A percentile compares a stretch with the other conserved stretches of the same genome.
phyloP scores from a whole-genome alignment of 2,797 vertebrate species.

The Squalus acanthias region DNA sequence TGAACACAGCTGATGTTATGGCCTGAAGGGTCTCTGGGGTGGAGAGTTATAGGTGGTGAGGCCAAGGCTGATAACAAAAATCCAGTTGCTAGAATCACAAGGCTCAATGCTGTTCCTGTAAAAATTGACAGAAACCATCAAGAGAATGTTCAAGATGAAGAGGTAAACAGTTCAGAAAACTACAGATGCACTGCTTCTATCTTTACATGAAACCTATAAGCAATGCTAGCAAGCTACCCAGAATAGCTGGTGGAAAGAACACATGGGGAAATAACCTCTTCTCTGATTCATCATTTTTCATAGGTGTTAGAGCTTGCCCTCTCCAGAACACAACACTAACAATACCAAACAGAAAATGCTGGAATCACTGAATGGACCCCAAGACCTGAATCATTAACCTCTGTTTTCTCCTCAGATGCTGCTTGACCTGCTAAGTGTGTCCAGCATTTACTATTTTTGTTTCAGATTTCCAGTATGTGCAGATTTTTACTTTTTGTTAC shows the following conservation, averaged over 20 bases:
- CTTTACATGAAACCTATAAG: background rate
- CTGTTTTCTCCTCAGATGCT: background rate
- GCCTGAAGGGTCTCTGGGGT: slow-evolving; percentile 65
- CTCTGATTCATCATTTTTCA: background rate
- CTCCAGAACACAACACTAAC: background rate
- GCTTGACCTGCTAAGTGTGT: background rate
- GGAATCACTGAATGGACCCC: background rate
- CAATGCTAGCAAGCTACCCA: background rate
- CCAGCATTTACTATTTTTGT: background rate
- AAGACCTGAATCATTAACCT: background rate
- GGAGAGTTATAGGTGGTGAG: slow-evolving; percentile 79
- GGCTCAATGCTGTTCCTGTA: slow-evolving; percentile 80
- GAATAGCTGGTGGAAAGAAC: background rate
- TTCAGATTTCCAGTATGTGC: background rate
- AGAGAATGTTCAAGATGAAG: background rate
- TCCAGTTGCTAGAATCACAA: slow-evolving; percentile 77
- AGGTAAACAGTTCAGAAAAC: background rate
- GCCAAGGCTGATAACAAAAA: slow-evolving; percentile 88
- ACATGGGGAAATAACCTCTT: background rate
- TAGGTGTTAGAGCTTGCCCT: background rate
- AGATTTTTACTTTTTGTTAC: background rate
- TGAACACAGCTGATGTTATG: slow-evolving; percentile 77
- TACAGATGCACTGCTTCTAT: background rate
- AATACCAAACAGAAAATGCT: background rate
- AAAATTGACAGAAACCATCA: slow-evolving; percentile 42